Percentiles rank a stretch among this genome's conserved stretches.
Evolutionary conservation across 2,888 invertebrate genomes (phyloP).

Genomic region (Marronus borbonicus): DNA sequence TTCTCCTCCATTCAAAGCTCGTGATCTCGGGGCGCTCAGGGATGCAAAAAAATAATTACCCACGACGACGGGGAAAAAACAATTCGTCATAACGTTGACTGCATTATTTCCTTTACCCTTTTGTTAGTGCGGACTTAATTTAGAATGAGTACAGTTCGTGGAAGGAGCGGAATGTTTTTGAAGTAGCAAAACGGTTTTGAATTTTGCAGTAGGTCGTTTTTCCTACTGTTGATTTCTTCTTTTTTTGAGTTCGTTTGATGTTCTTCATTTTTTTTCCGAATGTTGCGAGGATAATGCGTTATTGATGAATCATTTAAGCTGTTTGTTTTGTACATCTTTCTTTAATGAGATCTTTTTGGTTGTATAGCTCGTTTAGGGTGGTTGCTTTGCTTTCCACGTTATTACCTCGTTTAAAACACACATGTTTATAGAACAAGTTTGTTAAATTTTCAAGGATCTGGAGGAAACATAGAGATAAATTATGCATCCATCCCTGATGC

Average conservation of each 20-base stretch:
- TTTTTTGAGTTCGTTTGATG: slow-evolving; percentile 6
- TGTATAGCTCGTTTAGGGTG: too few relatives aligned
- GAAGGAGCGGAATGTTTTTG: slow-evolving; percentile 17
- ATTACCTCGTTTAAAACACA: too few relatives aligned
- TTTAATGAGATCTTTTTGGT: not conserved
- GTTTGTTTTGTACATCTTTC: not conserved
- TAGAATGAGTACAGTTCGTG: slow-evolving; percentile 41
- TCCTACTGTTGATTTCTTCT: not conserved
- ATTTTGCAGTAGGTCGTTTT: not conserved
- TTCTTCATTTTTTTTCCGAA: not conserved
- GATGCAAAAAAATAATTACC: slow-evolving; percentile 58
- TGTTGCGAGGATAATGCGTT: slow-evolving; percentile 4
- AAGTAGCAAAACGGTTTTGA: slow-evolving; percentile 12
- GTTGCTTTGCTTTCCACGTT: too few relatives aligned
- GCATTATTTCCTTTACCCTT: slow-evolving; percentile 3
- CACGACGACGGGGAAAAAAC: slow-evolving; percentile 52
- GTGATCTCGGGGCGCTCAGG: slow-evolving; percentile 44
- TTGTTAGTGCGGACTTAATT: slow-evolving; percentile 37
- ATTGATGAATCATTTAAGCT: not conserved
- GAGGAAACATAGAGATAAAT: too few relatives aligned
- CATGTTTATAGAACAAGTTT: too few relatives aligned
- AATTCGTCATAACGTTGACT: slow-evolving; percentile 57
- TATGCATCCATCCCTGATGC: too few relatives aligned
- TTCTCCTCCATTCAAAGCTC: slow-evolving; percentile 58
- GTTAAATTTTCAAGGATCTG: too few relatives aligned